Evolutionary conservation across 2,113 vertebrate species (phyloP).

Genomic region (Vulpes ferrilata): DNA sequence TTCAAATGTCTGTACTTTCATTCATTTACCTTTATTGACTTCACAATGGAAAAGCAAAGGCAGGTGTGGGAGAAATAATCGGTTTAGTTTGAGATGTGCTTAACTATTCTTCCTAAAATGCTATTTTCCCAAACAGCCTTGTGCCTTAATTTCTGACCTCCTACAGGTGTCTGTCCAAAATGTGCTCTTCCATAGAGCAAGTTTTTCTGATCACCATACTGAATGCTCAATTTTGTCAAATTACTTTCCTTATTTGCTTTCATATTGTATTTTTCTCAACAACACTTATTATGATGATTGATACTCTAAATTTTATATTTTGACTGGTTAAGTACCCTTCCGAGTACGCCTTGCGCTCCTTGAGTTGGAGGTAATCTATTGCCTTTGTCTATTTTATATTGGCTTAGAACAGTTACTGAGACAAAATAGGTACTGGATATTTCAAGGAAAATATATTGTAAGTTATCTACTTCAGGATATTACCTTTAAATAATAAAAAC

Average conservation of each 20-base stretch:
- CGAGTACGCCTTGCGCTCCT: neutral
- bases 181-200: neutral
- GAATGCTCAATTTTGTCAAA: neutral
- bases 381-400: neutral
- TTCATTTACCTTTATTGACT: neutral
- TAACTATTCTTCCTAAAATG: neutral
- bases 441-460: neutral
- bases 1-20: neutral
- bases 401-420: neutral
- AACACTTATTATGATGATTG: neutral
- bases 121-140: neutral
- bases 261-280: neutral
- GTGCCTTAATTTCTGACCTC: neutral
- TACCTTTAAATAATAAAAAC: neutral
- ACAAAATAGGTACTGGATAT: neutral
- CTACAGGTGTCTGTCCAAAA: neutral
- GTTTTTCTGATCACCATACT: neutral
- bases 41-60: neutral
- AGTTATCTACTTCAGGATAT: neutral
- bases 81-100: neutral
- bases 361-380: neutral
- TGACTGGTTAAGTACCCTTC: neutral
- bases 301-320: neutral
- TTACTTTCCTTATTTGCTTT: neutral
- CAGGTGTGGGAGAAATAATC: neutral